A percentile compares a stretch with the other conserved stretches of the same genome.
Evolutionary conservation across 2,888 invertebrate genomes (phyloP).

Genomic region (Drosophila kokeensis): DNA sequence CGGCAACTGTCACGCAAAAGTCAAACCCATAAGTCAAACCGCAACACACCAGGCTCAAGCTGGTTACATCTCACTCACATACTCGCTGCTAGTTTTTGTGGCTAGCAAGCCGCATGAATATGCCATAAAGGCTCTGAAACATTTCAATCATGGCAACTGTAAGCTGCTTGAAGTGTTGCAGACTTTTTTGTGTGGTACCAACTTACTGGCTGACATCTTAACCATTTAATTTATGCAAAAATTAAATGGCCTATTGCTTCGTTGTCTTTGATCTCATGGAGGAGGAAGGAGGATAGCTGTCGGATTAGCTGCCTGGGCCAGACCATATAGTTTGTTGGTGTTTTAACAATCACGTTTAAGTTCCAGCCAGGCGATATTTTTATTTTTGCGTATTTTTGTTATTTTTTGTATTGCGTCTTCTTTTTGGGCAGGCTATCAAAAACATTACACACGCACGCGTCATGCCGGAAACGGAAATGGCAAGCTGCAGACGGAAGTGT

Average conservation of each 20-base stretch:
- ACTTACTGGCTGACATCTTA: constrained; percentile 35
- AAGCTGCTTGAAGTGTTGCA: constrained; percentile 30
- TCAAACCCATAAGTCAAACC: constrained; percentile 70
- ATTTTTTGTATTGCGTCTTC: constrained; percentile 6
- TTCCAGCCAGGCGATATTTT: constrained; percentile 24
- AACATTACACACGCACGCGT: constrained; percentile 45
- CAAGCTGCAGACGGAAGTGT: constrained; percentile 61
- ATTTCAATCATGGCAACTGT: constrained; percentile 41
- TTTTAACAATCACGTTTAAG: constrained; percentile 22
- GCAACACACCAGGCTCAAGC: constrained; percentile 56
- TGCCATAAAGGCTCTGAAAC: constrained; percentile 33
- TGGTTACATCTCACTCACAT: constrained; percentile 18
- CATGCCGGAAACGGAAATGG: constrained; percentile 62
- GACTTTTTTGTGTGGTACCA: constrained; percentile 5
- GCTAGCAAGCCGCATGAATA: constrained; percentile 36
- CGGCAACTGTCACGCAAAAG: constrained; percentile 51
- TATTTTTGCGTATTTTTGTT: constrained; percentile 8
- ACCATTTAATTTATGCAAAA: constrained; percentile 56
- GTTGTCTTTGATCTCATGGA: constrained; percentile 55
- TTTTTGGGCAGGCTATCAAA: constrained; percentile 41
- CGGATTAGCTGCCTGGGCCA: constrained; percentile 34
- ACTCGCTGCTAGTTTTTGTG: constrained; percentile 37
- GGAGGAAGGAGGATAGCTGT: background rate
- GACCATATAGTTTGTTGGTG: constrained; percentile 10
- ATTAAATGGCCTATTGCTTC: constrained; percentile 51